A percentile compares a stretch with the other conserved stretches of the same genome.
phyloP scores from a whole-genome alignment of 2,113 vertebrate species.

The Poecile atricapillus region DNA sequence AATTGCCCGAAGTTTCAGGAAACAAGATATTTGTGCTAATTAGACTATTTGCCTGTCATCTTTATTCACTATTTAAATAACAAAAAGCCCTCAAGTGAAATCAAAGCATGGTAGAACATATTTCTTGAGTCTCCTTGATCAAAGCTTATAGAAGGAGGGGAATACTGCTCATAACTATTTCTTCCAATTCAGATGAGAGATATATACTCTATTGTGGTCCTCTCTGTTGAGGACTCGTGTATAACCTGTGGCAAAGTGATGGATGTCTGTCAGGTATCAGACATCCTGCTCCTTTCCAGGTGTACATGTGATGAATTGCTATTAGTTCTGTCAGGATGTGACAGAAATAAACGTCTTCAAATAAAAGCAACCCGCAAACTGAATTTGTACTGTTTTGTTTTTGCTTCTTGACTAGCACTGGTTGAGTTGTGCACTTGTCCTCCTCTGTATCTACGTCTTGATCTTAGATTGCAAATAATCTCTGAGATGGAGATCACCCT shows the following conservation, averaged over 20 bases:
- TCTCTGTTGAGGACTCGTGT: background rate
- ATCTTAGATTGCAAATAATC: background rate
- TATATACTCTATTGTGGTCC: background rate
- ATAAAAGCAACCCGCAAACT: background rate
- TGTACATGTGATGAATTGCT: background rate
- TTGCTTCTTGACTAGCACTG: background rate
- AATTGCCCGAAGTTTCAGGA: background rate
- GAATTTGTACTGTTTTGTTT: background rate
- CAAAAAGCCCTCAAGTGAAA: slow-evolving; percentile 28
- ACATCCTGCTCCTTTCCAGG: background rate
- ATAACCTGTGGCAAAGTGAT: background rate
- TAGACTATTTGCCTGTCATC: slow-evolving; percentile 30
- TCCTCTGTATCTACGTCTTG: background rate
- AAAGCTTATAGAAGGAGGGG: background rate
- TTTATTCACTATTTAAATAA: slow-evolving; percentile 44
- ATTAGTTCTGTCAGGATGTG: background rate
- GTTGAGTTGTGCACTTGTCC: background rate
- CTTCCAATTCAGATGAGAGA: background rate
- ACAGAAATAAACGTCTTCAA: background rate
- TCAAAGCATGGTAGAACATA: slow-evolving; percentile 3
- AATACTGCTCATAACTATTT: background rate
- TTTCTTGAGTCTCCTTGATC: slow-evolving; percentile 15
- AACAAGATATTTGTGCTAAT: slow-evolving; percentile 33
- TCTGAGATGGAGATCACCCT: background rate
- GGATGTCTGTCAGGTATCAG: background rate